These are phyloP conservation scores for Alfaro cultratus DNA, from an alignment of 2,797 vertebrate species.

Conservation along the genomic window DNA sequence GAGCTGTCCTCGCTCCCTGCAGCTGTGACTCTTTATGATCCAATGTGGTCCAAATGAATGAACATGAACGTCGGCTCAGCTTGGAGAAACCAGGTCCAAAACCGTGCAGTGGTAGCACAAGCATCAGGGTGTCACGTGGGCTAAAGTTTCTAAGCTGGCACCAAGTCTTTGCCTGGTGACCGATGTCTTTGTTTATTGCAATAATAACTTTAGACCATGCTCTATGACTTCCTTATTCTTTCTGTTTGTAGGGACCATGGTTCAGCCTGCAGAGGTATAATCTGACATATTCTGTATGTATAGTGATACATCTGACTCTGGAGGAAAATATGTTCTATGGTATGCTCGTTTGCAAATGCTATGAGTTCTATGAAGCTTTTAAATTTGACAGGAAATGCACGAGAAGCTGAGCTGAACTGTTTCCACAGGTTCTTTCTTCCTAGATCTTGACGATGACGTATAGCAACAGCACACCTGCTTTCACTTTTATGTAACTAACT, in stretches of 20 bases:
- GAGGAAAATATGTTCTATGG: slow-evolving; percentile 6
- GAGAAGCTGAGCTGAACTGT: slow-evolving; percentile 1
- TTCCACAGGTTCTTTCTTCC: not conserved
- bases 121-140: not conserved
- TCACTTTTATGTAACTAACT: not conserved
- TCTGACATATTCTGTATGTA: not conserved
- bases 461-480: not conserved
- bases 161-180: not conserved
- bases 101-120: not conserved
- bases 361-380: not conserved
- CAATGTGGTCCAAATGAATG: slow-evolving; percentile 31
- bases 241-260: not conserved
- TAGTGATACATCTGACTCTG: slow-evolving; percentile 23
- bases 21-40: slow-evolving; percentile 39
- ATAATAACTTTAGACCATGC: not conserved
- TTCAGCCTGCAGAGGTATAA: not conserved
- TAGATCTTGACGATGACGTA: not conserved
- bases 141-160: not conserved
- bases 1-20: slow-evolving; percentile 30
- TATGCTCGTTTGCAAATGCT: not conserved
- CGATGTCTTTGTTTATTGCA: not conserved
- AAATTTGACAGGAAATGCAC: not conserved
- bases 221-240: not conserved
- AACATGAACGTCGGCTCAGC: slow-evolving; percentile 13
- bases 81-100: not conserved